Percentiles rank a stretch among this genome's conserved stretches.
These are phyloP conservation scores for Chelidonichthys spinosus DNA, from an alignment of 2,797 vertebrate species.

Conservation along the genomic window DNA sequence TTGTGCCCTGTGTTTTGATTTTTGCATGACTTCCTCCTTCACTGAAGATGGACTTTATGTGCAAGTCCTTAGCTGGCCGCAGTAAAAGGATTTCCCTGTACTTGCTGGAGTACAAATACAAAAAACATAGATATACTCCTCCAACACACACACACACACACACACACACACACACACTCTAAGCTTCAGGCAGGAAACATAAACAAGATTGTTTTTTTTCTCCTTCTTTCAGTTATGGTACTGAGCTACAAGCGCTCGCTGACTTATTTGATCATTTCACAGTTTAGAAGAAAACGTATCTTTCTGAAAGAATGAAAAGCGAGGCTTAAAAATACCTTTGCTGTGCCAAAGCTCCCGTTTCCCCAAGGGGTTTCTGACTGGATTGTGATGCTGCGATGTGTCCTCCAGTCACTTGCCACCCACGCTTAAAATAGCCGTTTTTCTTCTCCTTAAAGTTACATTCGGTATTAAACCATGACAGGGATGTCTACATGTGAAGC, in stretches of 20 bases:
- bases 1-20: constrained; percentile 73
- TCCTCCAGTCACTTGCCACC: constrained; percentile 50
- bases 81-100: constrained; percentile 81
- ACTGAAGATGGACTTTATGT: constrained; percentile 68
- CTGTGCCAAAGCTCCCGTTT: constrained; percentile 40
- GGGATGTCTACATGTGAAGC: constrained; percentile 49
- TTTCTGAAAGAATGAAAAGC: constrained; percentile 51
- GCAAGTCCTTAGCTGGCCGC: constrained; percentile 64
- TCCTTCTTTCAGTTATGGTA: constrained; percentile 23
- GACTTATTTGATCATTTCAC: constrained; percentile 66
- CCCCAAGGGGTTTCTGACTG: constrained; percentile 41
- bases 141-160: constrained; percentile 20
- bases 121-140: constrained; percentile 49
- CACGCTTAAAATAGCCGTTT: constrained; percentile 57
- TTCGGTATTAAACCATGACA: constrained; percentile 52
- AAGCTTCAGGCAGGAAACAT: constrained; percentile 34
- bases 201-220: constrained; percentile 33
- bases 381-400: constrained; percentile 35
- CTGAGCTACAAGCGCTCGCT: constrained; percentile 28
- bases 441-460: constrained; percentile 17
- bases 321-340: constrained; percentile 54
- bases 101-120: constrained; percentile 56
- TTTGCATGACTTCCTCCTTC: constrained; percentile 79
- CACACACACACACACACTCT: constrained; percentile 17
- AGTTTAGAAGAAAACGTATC: constrained; percentile 52